Conservation (phyloP, 1,140 invertebrate species). For the Cyclina sinensis region DNA sequence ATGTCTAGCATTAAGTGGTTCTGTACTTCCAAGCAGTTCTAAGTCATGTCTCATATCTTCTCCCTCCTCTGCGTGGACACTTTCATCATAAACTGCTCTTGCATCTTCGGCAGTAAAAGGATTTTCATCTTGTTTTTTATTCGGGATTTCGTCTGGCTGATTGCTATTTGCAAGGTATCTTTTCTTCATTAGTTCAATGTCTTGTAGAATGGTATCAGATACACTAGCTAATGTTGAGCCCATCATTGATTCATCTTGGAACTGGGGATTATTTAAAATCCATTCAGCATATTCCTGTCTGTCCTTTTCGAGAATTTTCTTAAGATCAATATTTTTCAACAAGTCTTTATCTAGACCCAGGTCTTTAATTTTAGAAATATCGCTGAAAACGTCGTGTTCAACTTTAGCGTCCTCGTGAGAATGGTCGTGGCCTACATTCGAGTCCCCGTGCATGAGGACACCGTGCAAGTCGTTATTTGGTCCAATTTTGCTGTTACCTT, state of each 20-base stretch:
- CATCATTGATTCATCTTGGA: constrained; percentile 26
- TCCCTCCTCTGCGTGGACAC: constrained; percentile 41
- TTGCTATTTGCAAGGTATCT: constrained; percentile 63
- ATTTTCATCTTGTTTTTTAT: constrained; percentile 6
- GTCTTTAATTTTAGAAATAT: constrained; percentile 49
- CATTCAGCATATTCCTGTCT: constrained; percentile 73
- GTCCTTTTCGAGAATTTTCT: constrained; percentile 70
- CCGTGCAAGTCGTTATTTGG: constrained; percentile 68
- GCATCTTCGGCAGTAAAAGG: constrained; percentile 64
- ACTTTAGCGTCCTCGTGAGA: constrained; percentile 52
- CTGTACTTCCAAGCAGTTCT: constrained; percentile 74
- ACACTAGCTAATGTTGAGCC: constrained; percentile 63
- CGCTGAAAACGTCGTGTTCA: constrained; percentile 37
- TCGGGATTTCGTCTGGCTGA: constrained; percentile 22
- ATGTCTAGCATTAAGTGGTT: constrained; percentile 73
- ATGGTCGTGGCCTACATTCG: constrained; percentile 65
- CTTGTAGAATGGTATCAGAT: constrained; percentile 67
- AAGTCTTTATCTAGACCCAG: constrained; percentile 66
- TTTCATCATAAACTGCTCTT: not conserved
- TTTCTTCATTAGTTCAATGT: constrained; percentile 73
- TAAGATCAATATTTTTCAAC: constrained; percentile 69
- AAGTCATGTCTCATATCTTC: constrained; percentile 73
- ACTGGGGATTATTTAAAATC: constrained; percentile 55
- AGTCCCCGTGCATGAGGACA: constrained; percentile 73
- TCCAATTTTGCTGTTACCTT: constrained; percentile 23